Evolutionary conservation across 2,113 vertebrate genomes (phyloP), one percentile per base, ranked within the genome.

Genomic region (Hucho hucho): DNA sequence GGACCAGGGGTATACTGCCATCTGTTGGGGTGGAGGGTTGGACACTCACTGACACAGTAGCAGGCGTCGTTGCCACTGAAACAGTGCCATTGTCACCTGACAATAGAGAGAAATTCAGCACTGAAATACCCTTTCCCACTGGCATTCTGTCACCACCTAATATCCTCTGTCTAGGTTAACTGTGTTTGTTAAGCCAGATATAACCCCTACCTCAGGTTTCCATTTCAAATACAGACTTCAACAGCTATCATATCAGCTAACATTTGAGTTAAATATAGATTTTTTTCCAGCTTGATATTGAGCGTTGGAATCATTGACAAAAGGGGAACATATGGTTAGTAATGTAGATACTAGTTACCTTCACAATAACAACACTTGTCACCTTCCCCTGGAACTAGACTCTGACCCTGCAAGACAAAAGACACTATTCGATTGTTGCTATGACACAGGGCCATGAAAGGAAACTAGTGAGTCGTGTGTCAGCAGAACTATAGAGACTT

Each of bases 341-440:
- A 11, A 6, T 32, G 22, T 11, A 47, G 32, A n/a, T 83, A 53
- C 49, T 53, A 18, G 49, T 83, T 83, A 18, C 83, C 89, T 70
- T 73, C 25, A 61, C 96, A 97, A 85, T 81, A 92, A 64, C 96
- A 98, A 37, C 96, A 97, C 2, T 71, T 81, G 9, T 93, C 89
- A 64, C 84, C 93, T 0, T 66, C 76, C 32, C 87, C 94, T 61
- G 91, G 89, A 26, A 95, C 86, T 75, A 98, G 90, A 72, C 64
- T 83, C 26, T 85, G 90, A 24, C 91, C 94, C 95, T 97, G 87
- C 0, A n/a, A 66, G 78, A 83, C 26, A 83, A 22, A 87, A 1
- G 12, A 69, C 29, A 28, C 3, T 32, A 71, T 26, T 16, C 4
- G 20, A 59, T 12, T 43, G 73, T 77, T 73, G 66, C 70, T 74